Percentiles rank a stretch among this genome's conserved stretches.
Conservation (phyloP, 2,797 vertebrate genomes). For the Pyrocephalus nanus region DNA sequence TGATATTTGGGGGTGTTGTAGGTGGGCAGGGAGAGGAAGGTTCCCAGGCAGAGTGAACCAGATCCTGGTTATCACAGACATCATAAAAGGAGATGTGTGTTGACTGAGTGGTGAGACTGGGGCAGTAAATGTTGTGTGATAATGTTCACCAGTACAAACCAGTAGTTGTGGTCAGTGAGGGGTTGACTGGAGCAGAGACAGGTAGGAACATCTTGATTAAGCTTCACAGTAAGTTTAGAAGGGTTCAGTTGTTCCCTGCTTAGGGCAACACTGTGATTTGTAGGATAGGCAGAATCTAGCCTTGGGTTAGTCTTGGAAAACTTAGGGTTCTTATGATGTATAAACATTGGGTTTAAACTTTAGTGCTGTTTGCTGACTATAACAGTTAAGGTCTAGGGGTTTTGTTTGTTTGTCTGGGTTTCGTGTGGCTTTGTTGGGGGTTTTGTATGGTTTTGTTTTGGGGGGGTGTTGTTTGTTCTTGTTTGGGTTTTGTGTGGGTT, state of each 20-base stretch:
- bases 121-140: not conserved
- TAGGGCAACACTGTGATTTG: not conserved
- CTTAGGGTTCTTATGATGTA: not conserved
- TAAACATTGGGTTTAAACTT: not conserved
- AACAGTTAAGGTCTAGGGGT: not conserved
- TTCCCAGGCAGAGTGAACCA: not conserved
- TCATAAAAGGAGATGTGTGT: not conserved
- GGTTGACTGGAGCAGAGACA: not conserved
- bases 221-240: not conserved
- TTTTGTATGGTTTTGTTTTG: not conserved
- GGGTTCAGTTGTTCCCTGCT: not conserved
- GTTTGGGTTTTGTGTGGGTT: not conserved
- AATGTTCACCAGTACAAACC: not conserved
- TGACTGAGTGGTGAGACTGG: not conserved
- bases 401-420: no score
- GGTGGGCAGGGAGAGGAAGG: not conserved
- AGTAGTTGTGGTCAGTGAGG: not conserved
- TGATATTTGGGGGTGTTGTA: not conserved
- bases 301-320: not conserved
- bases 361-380: not conserved
- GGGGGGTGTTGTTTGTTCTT: no score
- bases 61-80: not conserved
- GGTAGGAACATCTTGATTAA: not conserved
- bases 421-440: not conserved
- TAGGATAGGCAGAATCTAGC: not conserved